Evolutionary conservation across 2,113 vertebrate genomes (phyloP).

Genomic region (Peromyscus californicus): DNA sequence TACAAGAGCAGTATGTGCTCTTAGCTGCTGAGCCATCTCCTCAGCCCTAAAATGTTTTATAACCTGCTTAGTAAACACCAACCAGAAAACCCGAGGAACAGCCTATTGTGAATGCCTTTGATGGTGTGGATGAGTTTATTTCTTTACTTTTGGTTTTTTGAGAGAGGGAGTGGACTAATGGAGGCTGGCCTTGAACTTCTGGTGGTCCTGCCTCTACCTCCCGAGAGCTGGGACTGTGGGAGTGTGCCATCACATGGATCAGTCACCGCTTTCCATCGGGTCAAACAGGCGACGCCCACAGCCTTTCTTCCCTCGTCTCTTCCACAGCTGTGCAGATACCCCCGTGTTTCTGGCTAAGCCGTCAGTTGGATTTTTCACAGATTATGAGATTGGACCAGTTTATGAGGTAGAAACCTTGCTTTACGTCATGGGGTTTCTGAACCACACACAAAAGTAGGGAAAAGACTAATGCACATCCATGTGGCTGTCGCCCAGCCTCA

Average conservation of each 20-base stretch:
- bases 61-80: neutral
- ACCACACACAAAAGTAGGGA: neutral
- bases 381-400: constrained; percentile 92
- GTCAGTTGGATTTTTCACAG: constrained; percentile 89
- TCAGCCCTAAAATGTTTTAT: neutral
- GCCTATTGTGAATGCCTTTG: neutral
- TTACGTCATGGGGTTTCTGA: neutral
- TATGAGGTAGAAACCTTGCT: constrained; percentile 92
- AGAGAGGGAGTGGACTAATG: neutral
- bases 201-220: neutral
- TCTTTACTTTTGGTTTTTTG: neutral
- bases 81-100: neutral
- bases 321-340: constrained; percentile 80
- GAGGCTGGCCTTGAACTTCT: neutral
- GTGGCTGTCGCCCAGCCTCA: neutral
- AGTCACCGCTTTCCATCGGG: accelerated
- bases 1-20: neutral
- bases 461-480: neutral
- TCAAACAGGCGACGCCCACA: neutral
- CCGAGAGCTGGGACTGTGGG: neutral
- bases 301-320: neutral
- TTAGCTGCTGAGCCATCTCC: neutral
- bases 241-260: neutral
- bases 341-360: constrained; percentile 94
- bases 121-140: neutral